phyloP scores from a whole-genome alignment of 2,888 invertebrate genomes.

The Pyrrhia umbra region DNA sequence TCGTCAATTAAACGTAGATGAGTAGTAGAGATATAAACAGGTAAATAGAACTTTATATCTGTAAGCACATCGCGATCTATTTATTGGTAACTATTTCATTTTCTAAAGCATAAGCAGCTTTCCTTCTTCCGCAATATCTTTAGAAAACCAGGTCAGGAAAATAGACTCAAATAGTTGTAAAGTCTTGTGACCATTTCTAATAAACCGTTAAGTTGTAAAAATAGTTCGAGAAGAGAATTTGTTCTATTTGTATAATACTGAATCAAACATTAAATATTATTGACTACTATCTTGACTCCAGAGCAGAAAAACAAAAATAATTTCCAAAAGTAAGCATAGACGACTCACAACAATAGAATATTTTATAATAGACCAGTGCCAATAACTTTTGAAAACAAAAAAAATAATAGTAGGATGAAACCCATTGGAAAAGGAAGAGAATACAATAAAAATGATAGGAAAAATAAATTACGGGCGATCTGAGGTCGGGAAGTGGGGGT shows the following conservation, averaged over 20 bases:
- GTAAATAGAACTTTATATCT: too few species aligned
- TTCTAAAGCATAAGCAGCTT: too few species aligned
- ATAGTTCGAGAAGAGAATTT: background rate
- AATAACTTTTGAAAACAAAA: too few species aligned
- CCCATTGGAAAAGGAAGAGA: too few species aligned
- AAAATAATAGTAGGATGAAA: too few species aligned
- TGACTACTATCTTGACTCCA: constrained; percentile 10
- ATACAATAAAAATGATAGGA: too few species aligned
- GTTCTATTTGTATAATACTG: constrained; percentile 6
- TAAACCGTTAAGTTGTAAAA: constrained; percentile 1
- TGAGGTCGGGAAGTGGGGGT: too few species aligned
- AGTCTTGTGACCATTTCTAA: constrained; percentile 8
- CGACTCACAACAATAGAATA: constrained; percentile 15
- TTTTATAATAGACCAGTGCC: constrained; percentile 35
- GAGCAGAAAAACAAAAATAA: constrained; percentile 23
- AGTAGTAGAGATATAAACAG: too few species aligned
- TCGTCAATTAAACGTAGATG: background rate
- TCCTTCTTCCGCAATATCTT: constrained; percentile 14
- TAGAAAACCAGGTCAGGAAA: constrained; percentile 22
- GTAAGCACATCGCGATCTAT: too few species aligned
- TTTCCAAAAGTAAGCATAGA: constrained; percentile 22
- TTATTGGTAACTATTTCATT: constrained; percentile 12
- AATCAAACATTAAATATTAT: constrained; percentile 19
- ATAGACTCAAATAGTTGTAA: constrained; percentile 14
- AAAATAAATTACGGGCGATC: too few species aligned